phyloP scores from a whole-genome alignment of 2,888 invertebrate species.

The Ypsolopha scabrella region DNA sequence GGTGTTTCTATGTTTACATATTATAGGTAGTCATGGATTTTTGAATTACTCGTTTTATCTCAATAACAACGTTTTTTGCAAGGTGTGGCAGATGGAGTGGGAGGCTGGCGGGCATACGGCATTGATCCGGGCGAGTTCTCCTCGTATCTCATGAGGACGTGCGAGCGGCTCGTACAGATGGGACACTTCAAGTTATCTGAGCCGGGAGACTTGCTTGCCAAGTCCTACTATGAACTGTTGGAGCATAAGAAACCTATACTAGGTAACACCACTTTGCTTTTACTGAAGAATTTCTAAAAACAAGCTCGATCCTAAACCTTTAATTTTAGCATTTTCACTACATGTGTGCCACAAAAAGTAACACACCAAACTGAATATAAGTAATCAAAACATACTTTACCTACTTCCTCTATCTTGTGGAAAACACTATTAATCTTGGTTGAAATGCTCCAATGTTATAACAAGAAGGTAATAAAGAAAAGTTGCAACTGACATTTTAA shows the following conservation, averaged over 20 bases:
- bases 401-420: too few relatives aligned
- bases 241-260: constrained; percentile 93
- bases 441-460: too few relatives aligned
- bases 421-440: too few relatives aligned
- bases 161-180: constrained; percentile 90
- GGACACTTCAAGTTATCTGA: constrained; percentile 89
- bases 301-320: too few relatives aligned
- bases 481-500: too few relatives aligned
- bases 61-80: constrained; percentile 5
- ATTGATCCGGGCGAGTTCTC: constrained; percentile 98
- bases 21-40: too few relatives aligned
- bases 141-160: constrained; percentile 92
- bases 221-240: constrained; percentile 91
- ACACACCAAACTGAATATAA: background rate
- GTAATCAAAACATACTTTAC: too few relatives aligned
- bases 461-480: too few relatives aligned
- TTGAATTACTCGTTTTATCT: background rate
- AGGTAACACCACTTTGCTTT: constrained; percentile 66
- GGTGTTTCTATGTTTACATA: too few relatives aligned
- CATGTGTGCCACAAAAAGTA: too few relatives aligned
- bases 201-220: constrained; percentile 90
- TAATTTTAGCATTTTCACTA: too few relatives aligned
- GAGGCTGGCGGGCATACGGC: constrained; percentile 98
- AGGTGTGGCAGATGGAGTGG: constrained; percentile 98
- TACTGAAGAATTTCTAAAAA: too few relatives aligned